Conservation (phyloP, 2,113 vertebrate species). For the Sturnira hondurensis region DNA sequence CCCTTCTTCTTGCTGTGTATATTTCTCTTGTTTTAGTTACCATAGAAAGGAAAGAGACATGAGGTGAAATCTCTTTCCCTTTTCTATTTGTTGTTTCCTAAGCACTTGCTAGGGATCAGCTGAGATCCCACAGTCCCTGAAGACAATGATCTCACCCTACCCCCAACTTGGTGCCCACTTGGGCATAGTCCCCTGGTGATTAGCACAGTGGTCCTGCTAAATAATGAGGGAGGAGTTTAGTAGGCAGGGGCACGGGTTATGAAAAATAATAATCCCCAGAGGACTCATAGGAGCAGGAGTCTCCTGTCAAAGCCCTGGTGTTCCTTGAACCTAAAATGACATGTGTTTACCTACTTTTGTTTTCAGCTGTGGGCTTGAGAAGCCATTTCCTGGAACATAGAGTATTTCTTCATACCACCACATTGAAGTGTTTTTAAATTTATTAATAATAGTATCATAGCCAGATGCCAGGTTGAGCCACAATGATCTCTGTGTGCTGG, state of each 20-base stretch:
- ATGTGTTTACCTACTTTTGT: neutral
- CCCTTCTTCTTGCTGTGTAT: neutral
- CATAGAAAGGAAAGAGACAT: neutral
- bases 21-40: neutral
- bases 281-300: neutral
- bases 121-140: neutral
- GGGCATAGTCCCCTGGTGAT: neutral
- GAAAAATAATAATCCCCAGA: neutral
- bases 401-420: neutral
- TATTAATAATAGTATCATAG: neutral
- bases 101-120: neutral
- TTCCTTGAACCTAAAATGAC: neutral
- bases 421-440: neutral
- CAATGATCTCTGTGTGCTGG: neutral
- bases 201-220: neutral
- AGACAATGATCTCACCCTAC: neutral
- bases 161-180: neutral
- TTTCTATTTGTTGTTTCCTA: neutral
- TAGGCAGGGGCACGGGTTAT: neutral
- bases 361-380: neutral
- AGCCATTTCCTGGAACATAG: neutral
- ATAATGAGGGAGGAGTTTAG: neutral
- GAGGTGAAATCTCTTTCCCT: neutral
- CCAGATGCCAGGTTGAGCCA: neutral
- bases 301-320: neutral